Conservation (phyloP, 2,888 invertebrate species). For the Macrophya alboannulata region DNA sequence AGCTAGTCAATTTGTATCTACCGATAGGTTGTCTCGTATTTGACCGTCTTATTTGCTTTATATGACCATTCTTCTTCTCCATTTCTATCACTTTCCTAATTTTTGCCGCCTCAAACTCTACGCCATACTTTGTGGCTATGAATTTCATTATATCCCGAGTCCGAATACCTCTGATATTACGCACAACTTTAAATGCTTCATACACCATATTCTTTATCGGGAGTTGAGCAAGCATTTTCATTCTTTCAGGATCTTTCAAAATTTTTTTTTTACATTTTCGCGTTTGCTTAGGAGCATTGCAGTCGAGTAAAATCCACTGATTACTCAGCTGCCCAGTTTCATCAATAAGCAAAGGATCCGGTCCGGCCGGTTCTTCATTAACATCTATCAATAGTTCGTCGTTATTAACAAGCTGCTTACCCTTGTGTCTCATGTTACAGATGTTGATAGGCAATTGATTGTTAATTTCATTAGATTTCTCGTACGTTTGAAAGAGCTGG, state of each 20-base stretch:
- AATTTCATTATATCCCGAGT: not conserved
- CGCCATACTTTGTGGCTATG: not conserved
- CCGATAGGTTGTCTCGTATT: not conserved
- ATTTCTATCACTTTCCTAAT: not conserved
- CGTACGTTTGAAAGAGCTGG: not conserved
- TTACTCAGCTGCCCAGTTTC: not conserved
- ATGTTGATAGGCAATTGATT: not conserved
- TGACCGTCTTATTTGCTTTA: not conserved
- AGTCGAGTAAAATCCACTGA: not conserved
- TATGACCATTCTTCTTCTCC: not conserved
- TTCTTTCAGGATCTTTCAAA: not conserved
- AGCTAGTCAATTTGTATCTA: not conserved
- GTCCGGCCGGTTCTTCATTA: not conserved
- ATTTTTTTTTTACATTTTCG: not conserved
- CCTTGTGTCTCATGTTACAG: too few species aligned
- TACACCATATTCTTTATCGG: not conserved
- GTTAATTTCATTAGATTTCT: not conserved
- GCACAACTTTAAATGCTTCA: not conserved
- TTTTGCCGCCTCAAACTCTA: not conserved
- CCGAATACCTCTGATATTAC: not conserved
- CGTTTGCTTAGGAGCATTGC: not conserved
- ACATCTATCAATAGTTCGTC: not conserved
- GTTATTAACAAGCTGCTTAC: not conserved
- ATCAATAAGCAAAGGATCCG: not conserved
- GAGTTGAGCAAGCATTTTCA: not conserved